Evolutionary conservation across 2,888 invertebrate genomes (phyloP).

Genomic region (Carabus problematicus): DNA sequence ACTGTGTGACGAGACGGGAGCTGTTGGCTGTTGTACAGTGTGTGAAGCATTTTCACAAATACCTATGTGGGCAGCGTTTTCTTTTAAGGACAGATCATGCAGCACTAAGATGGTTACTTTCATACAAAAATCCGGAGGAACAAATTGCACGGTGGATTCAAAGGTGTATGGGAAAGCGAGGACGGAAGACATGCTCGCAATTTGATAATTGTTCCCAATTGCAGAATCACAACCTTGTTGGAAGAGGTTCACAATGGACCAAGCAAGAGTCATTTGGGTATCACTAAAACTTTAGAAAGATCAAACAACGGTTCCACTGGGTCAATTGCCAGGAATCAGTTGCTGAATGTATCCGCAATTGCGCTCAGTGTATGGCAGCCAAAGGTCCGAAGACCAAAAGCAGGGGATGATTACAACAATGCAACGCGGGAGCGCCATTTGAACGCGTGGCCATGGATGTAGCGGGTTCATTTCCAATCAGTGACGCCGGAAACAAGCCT

Average conservation of each 20-base stretch:
- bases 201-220: slow-evolving; percentile 39
- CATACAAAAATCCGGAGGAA: not conserved
- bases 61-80: not conserved
- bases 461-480: slow-evolving; percentile 46
- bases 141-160: slow-evolving; percentile 3
- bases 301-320: slow-evolving; percentile 48
- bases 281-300: slow-evolving; percentile 47
- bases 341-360: slow-evolving; percentile 46
- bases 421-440: slow-evolving; percentile 45
- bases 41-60: no score
- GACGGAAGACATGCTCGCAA: not conserved
- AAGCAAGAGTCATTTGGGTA: slow-evolving; percentile 48
- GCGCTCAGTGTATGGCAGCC: slow-evolving; percentile 43
- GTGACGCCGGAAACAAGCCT: slow-evolving; percentile 46
- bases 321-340: slow-evolving; percentile 43
- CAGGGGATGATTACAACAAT: slow-evolving; percentile 44
- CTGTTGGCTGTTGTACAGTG: no score
- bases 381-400: slow-evolving; percentile 44
- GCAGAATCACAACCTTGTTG: slow-evolving; percentile 42
- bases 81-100: slow-evolving; percentile 3
- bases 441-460: slow-evolving; percentile 47
- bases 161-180: not conserved
- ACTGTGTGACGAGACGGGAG: no score
- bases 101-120: not conserved
- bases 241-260: slow-evolving; percentile 46